Base-by-base conservation (phyloP, 1,140 invertebrate genomes). In the Trichonephila inaurata region DNA sequence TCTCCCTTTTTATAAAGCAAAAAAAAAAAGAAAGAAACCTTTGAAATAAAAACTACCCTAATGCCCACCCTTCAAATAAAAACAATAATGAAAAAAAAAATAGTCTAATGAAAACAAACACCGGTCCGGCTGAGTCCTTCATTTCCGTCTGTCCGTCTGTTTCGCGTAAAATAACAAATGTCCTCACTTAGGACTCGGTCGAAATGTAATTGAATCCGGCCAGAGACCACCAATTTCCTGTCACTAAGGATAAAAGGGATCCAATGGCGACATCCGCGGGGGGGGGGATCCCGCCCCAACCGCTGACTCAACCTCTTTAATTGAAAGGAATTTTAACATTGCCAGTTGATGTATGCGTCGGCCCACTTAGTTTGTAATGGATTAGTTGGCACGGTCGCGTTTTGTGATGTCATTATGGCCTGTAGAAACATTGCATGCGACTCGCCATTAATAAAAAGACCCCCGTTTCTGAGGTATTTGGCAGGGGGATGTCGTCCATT, bases 201-300 rank as follows among this genome's bases (percentile, higher is more conserved):
- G 89, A 90, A 77, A 77, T 90, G 89, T 90, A 90, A 90, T 90
- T 90, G 89, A 90, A 90, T 90, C 89, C 66, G 21, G 69, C 24
- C 69, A 16, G 24, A 40, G 89, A 51, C 64, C 89, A 81, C 69
- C 89, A 90, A 90, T 90, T 90, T 90, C 89, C 89, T 90, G 89
- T 40, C 89, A 44, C 69, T 77, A 77, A 33, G 69, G 69, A 77
- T 77, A 77, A 77, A 90, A 90, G 89, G 28, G 89, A 90, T 90
- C 89, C 89, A 81, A 51, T 90, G 89, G 89, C 89, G 89, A 90
- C 89, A 81, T 90, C 89, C 89, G 89, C 18, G 69, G 61, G 2
- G 89, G 33, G 51, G 24, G 12, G 24, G 24, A 28, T 18, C 24
- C 28, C 6, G 24, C 21, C 21, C 89, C 44, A 60, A 77, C 10